Evolutionary conservation across 2,797 vertebrate genomes (phyloP), one percentile per base, ranked within the genome.

Genomic region (Hemibagrus guttatus): DNA sequence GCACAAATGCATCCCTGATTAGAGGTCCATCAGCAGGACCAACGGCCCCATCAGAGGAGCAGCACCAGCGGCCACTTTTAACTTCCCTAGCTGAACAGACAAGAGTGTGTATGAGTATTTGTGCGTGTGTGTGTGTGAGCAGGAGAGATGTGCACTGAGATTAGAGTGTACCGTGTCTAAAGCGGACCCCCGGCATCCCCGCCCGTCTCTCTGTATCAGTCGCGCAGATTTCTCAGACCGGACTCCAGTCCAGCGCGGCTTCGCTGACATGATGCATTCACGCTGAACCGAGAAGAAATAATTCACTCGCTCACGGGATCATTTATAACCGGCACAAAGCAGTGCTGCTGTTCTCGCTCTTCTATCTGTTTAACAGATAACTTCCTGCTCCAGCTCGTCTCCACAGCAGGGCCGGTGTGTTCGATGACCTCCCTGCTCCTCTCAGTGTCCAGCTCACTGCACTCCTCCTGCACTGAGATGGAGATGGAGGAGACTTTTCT

Each of bases 101-200:
- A 4, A 1, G 7, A 5, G 74, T 8, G 46, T 0, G 74, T 12
- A 14, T 2, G 52, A 21, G 58, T 39, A 59, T 21, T 58, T 35
- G 58, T 3, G 87, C 59, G 2, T 19, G 66, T 16, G 2, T 19
- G 66, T 6, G 28, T 3, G 66, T 26, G 59, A 3, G 68, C 9
- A 9, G 7, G 17, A 21, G 58, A 13, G 71, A 74, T 74, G 58
- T 46, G 69, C 6, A 87, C 59, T 82, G 78, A 91, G 93, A 93
- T 92, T 93, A 92, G 91, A 93, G 91, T 95, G 95, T 95, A 94
- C 94, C 94, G 93, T 92, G 88, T 91, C 88, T 93, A 93, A 56
- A 94, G 93, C 93, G 91, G 91, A 90, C 88, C 88, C 66, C 89
- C 89, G 87, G 85, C 85, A 82, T 28, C 92, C 91, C 88, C 92